Evolutionary conservation across 2,113 vertebrate species (phyloP), one percentile per base, ranked within the genome.

Genomic region (Verasper variegatus): DNA sequence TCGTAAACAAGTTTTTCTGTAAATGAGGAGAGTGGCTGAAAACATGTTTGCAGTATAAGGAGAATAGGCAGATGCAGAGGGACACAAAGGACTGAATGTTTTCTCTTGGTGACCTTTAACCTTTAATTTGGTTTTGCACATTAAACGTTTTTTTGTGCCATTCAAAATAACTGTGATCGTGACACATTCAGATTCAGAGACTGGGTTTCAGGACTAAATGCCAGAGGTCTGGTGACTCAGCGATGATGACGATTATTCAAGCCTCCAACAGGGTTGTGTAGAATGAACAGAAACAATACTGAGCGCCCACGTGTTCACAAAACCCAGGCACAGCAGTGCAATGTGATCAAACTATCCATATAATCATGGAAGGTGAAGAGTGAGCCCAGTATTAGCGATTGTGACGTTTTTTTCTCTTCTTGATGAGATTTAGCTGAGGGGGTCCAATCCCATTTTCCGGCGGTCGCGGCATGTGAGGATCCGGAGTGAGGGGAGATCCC

Each of bases 171-270:
- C 65, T 76, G 59, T 18, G 81, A 75, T 62, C 72, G 59, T 18
- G 81, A 78, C 71, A 61, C 49, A 52, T 72, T 70, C 65, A 69
- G 67, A 71, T 87, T 86, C 21, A 57, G 68, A 80, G 69, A 71
- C 18, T 9, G 23, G 37, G 66, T 78, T 86, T 78, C 59, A 70
- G 45, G 45, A 47, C 15, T 70, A 71, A 76, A 85, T 77, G 78
- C 83, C 71, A 82, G 51, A 80, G 90, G 80, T 81, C 84, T 84
- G 86, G 89, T 91, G 88, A 92, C 82, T 90, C 91, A 63, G 85
- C 60, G 52, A 84, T 71, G 78, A 74, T 65, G 75, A 60, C 75
- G 52, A 62, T 88, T 92, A 62, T 88, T 92, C 89, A 88, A 84
- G 62, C 68, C 79, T 85, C 73, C 71, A 68, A 76, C 86, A 65